Evolutionary conservation across 2,888 invertebrate genomes (phyloP).

Genomic region (Heliconius ethilla): DNA sequence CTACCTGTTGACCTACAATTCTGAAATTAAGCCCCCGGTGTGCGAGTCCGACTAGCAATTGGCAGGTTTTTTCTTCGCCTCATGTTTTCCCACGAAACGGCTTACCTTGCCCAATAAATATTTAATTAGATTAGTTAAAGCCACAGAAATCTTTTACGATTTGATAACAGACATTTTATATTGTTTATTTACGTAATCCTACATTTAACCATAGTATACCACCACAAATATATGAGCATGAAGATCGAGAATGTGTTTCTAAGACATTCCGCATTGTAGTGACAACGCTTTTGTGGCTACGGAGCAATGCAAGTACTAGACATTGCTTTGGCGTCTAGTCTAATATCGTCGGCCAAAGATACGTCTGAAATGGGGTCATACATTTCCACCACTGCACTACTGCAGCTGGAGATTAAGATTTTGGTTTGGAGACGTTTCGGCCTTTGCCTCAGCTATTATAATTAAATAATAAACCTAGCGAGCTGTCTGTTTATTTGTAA

Average conservation of each 20-base stretch:
- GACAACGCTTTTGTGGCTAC: constrained; percentile 32
- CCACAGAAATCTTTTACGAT: not conserved
- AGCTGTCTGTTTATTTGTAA: not conserved
- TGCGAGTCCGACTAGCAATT: not conserved
- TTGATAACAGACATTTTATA: not conserved
- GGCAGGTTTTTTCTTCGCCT: not conserved
- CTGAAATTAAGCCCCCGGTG: not conserved
- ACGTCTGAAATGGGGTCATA: constrained; percentile 24
- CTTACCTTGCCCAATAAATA: not conserved
- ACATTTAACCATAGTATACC: not conserved
- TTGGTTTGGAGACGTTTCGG: not conserved
- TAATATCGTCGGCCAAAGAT: constrained; percentile 30
- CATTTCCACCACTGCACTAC: constrained; percentile 20
- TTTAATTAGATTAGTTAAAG: not conserved
- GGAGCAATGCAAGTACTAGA: constrained; percentile 31
- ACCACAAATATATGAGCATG: constrained; percentile 15
- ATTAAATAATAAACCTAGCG: not conserved
- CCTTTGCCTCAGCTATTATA: constrained; percentile 4
- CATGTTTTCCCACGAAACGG: not conserved
- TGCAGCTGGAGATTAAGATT: constrained; percentile 19
- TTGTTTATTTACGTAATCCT: not conserved
- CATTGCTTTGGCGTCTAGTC: constrained; percentile 31
- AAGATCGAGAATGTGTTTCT: constrained; percentile 26
- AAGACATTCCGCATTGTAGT: constrained; percentile 31
- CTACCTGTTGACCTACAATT: too few species aligned